phyloP scores from a whole-genome alignment of 2,113 vertebrate genomes.

The Microtus oregoni region DNA sequence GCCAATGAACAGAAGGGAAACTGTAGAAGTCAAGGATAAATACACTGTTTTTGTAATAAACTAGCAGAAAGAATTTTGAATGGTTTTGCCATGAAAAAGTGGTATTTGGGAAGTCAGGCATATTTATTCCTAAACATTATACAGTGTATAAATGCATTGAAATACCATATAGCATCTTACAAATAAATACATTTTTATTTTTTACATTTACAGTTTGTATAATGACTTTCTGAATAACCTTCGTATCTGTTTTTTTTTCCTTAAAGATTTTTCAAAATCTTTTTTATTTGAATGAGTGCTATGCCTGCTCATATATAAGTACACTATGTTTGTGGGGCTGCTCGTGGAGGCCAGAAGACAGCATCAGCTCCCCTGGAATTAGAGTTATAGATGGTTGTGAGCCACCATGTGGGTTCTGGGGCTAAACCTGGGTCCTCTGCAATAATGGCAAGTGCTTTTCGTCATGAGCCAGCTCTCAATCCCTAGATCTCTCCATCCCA shows the following conservation, averaged over 20 bases:
- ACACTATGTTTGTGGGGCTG: not conserved
- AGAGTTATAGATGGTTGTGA: not conserved
- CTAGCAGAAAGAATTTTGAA: not conserved
- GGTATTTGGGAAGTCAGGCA: not conserved
- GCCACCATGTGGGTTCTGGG: too few species aligned
- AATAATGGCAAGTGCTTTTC: not conserved
- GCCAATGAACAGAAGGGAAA: not conserved
- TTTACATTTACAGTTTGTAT: not conserved
- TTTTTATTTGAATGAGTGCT: not conserved
- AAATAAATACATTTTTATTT: not conserved
- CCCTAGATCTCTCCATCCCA: not conserved
- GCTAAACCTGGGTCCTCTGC: not conserved
- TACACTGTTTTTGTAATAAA: not conserved
- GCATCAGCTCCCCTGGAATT: not conserved
- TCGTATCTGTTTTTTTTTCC: not conserved
- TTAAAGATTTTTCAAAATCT: not conserved
- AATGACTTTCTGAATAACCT: not conserved
- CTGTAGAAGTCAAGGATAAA: not conserved
- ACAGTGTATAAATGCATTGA: not conserved
- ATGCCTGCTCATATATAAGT: not conserved
- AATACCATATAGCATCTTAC: not conserved
- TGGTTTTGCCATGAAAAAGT: not conserved
- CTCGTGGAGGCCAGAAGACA: not conserved
- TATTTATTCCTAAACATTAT: not conserved
- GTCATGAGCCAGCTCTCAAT: not conserved